These are phyloP conservation scores for Cynopterus sphinx DNA, from an alignment of 2,797 vertebrate genomes.

Conservation along the genomic window DNA sequence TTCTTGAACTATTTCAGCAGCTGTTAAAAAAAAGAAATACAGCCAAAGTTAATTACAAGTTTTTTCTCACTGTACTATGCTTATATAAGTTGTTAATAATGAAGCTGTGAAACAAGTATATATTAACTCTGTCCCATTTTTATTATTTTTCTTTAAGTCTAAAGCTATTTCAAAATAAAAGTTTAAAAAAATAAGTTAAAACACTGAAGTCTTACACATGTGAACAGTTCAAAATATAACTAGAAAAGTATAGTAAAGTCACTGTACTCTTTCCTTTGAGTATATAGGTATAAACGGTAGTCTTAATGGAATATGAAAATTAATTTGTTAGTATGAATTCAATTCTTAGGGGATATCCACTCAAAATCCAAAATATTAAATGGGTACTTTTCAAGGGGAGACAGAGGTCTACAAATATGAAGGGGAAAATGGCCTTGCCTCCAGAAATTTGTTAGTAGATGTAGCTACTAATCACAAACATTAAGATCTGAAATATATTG, in stretches of 20 bases:
- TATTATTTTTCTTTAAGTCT: background rate
- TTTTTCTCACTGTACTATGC: background rate
- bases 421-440: background rate
- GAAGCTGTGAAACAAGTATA: background rate
- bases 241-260: background rate
- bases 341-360: background rate
- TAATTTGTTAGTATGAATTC: background rate
- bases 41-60: background rate
- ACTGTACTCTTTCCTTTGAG: slow-evolving; percentile 9
- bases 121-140: background rate
- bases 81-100: background rate
- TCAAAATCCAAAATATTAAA: slow-evolving; percentile 27
- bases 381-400: background rate
- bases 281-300: background rate
- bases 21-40: slow-evolving; percentile 85
- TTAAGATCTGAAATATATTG: background rate
- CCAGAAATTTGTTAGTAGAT: background rate
- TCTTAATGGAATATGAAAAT: slow-evolving; percentile 17
- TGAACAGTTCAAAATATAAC: slow-evolving; percentile 15
- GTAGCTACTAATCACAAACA: background rate
- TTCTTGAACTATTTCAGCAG: slow-evolving; percentile 92
- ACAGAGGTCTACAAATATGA: background rate
- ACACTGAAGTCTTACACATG: background rate
- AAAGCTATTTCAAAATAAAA: slow-evolving; percentile 33
- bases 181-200: background rate